Base-by-base conservation (phyloP, 2,888 invertebrate species). In the Diogma glabrata region DNA sequence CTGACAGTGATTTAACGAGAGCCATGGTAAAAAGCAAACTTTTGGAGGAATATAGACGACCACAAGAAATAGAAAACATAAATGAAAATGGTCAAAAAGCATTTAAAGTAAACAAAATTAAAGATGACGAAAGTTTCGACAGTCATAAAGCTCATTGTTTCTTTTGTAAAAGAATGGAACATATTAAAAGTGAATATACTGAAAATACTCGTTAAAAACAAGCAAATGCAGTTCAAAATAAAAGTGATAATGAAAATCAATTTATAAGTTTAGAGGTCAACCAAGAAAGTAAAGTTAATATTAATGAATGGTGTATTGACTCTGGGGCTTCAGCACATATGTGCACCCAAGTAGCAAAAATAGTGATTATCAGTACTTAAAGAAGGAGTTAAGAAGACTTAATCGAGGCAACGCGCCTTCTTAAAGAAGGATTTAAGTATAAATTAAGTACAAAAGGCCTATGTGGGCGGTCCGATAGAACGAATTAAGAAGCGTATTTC, bases 1-100 rank as follows among this genome's bases (percentile, higher is more conserved):
- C 28, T 19, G 47, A 47, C 24, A 24, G 22, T 1, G 28, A 48
- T 30, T 45, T 12, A 9, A 55, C 52, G 26, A 55, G 51, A 49
- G 51, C 51, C n/a, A 53, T 56, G 24, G 53, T 53, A 24, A 50
- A 54, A 48, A 50, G 55, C 24, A 52, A 38, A 28, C 23, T 55
- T 3, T 52, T 54, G 10, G 54, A 50, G 8, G 54, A 54, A 14
- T 53, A 50, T 48, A 38, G 51, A 47, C 17, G 51, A 26, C 40
- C 46, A 24, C 38, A 52, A 20, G 50, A 55, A 43, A 52, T 20
- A 14, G 24, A 47, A 40, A 17, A 14, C n/a, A n/a, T n/a, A n/a
- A n/a, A n/a, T n/a, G n/a, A n/a, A n/a, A n/a, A n/a, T n/a, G n/a
- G n/a, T n/a, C 28, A 28, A n/a, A 40, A 40, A 8, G 40, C 8